Evolutionary conservation across 2,113 vertebrate genomes (phyloP), one percentile per base, ranked within the genome.

Genomic region (Chunga burmeisteri): DNA sequence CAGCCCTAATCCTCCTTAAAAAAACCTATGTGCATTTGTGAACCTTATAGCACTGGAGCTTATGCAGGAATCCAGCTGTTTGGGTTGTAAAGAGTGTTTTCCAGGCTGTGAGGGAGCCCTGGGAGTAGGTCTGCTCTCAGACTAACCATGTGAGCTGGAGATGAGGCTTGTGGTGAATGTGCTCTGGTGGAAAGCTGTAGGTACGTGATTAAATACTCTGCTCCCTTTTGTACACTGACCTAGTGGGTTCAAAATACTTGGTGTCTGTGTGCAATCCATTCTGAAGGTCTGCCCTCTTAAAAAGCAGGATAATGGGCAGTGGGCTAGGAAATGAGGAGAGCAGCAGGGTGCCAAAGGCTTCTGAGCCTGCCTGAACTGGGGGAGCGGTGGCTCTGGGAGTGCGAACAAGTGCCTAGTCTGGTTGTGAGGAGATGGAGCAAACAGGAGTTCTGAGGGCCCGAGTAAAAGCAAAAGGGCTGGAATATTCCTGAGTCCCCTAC

Each of bases 401-500:
- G 53, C 13, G 58, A 53, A 22, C 6, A 42, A 46, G 11, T 21
- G 20, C 15, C n/a, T 27, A 22, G 72, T 7, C 38, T 92, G 58
- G 6, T 34, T 74, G 17, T 20, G 38, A 13, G 44, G 56, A 59
- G 38, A 23, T 16, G 30, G 16, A 40, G 5, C 46, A 73, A 68
- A 25, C 1, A 5, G 2, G 1, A 56, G 5, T 26, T 67, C 44
- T 38, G 71, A 67, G 38, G 7, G n/a, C 16, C 13, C 38, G 44
- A 38, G 22, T 13, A 14, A 85, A 65, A 55, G 11, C n/a, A 29
- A 13, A 71, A 87, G 29, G 10, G 5, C 29, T 50, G 61, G 26
- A 3, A 10, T n/a, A 0, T 7, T 38, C 22, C 32, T 0, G 13
- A 30, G 49, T 13, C 7, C 22, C 15, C 2, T 30, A 3, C 7